Base-by-base conservation (phyloP, 2,888 invertebrate genomes). In the Eretmocerus hayati region DNA sequence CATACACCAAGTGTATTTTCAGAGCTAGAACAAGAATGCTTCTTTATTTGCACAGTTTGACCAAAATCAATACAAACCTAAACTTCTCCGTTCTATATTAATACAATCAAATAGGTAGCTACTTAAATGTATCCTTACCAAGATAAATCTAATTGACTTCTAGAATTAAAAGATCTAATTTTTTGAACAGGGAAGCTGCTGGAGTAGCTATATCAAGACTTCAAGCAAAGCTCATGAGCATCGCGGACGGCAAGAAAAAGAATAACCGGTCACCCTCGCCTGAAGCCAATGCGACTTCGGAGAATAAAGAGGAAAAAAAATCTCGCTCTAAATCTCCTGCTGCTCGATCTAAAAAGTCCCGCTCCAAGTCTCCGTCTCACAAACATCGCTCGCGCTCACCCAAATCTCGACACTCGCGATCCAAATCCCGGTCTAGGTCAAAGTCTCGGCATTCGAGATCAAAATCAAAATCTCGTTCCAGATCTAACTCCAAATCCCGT, bases 211-310 rank as follows among this genome's bases (percentile, higher is more conserved):
- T 81, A 46, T 79, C 80, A 5, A 76, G 79, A 58, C 72, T 81
- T 5, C 81, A 81, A 64, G 81, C 79, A 4, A 81, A 81, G 61
- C 66, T 81, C 53, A 74, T 81, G 73, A 79, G 79, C 50, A 74
- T 81, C 61, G 79, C 81, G 1, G 80, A 79, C 46, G 75, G 74
- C 18, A 75, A 71, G 31, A 71, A 71, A 53, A 71, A 71, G 33
- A 65, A 62, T 15, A 68, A 66, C 49, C 65, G 67, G 32, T 68
- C 71, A 3, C 66, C 69, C 5, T 65, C 69, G 2, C 57, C 62
- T 0, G 70, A 69, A 26, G 50, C 57, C 4, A 48, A 46, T 0
- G 50, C 55, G 2, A 54, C 63, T 19, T 53, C 53, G 0, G 60
- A 56, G 23, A 62, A 62, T 11, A 66, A 66, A 35, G 48, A 44